Percentiles rank a stretch among this genome's conserved stretches.
These are phyloP conservation scores for Standfussiana lucernea DNA, from an alignment of 2,888 invertebrate genomes.

Conservation along the genomic window DNA sequence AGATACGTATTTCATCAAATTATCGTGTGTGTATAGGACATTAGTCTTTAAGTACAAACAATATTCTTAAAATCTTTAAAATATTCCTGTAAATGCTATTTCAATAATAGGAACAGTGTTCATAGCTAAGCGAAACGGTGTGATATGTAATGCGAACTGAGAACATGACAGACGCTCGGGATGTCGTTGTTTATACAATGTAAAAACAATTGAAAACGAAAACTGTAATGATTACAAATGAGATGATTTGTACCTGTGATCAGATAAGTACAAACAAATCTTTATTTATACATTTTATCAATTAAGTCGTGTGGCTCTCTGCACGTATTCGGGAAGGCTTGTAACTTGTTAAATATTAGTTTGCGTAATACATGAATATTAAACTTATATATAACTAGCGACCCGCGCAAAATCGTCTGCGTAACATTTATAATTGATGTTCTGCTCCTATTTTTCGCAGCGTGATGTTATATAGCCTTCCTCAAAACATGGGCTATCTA, in stretches of 20 bases:
- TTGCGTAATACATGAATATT: neutral
- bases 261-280: conserved; percentile 23
- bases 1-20: conserved; percentile 13
- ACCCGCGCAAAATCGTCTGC: no score
- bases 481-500: no score
- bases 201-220: neutral
- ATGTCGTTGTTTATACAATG: neutral
- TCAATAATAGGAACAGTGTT: conserved; percentile 29
- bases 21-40: conserved; percentile 14
- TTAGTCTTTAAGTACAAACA: conserved; percentile 4
- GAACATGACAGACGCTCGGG: neutral
- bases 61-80: conserved; percentile 7
- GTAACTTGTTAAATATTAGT: neutral
- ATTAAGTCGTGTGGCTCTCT: neutral
- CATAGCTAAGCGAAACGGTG: neutral
- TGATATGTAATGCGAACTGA: conserved; percentile 42
- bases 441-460: no score
- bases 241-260: conserved; percentile 37
- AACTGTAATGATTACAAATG: conserved; percentile 10
- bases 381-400: no score
- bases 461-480: no score
- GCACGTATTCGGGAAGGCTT: neutral
- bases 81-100: conserved; percentile 28
- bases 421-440: no score
- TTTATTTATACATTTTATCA: neutral